phyloP scores from a whole-genome alignment of 2,797 vertebrate genomes.

The Otus scops region DNA sequence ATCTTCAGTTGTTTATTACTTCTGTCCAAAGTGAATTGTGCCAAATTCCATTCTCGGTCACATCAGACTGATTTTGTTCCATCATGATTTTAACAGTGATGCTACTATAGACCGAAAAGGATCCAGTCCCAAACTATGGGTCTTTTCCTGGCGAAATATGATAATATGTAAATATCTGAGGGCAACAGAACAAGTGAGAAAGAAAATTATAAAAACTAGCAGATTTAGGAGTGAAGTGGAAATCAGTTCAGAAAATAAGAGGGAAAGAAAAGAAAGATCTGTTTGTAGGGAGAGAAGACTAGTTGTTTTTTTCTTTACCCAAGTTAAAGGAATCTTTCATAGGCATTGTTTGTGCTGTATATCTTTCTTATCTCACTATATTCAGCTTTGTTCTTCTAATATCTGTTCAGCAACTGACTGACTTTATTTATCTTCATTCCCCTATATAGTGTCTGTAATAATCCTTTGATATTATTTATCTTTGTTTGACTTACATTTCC shows the following conservation, averaged over 20 bases:
- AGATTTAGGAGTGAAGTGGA: background rate
- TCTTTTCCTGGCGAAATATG: background rate
- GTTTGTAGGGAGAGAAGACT: background rate
- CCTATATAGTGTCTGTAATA: background rate
- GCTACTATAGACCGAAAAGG: background rate
- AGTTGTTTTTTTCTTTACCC: background rate
- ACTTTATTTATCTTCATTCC: constrained; percentile 57
- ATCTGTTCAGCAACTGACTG: background rate
- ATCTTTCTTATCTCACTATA: background rate
- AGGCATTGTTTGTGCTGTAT: background rate
- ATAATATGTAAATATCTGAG: background rate
- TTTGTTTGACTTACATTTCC: constrained; percentile 63
- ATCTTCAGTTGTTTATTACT: background rate
- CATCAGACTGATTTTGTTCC: background rate
- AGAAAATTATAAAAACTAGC: background rate
- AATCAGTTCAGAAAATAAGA: background rate
- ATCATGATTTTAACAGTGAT: background rate
- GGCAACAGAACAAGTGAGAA: background rate
- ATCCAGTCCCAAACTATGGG: background rate
- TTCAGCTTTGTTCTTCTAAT: constrained; percentile 41
- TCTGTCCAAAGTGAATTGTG: background rate
- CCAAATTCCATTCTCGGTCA: background rate
- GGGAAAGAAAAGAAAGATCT: background rate
- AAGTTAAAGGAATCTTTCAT: background rate
- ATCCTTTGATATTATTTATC: constrained; percentile 55